Evolutionary conservation across 2,888 invertebrate species (phyloP), one percentile per base, ranked within the genome.

Genomic region (Lycia hirtaria): DNA sequence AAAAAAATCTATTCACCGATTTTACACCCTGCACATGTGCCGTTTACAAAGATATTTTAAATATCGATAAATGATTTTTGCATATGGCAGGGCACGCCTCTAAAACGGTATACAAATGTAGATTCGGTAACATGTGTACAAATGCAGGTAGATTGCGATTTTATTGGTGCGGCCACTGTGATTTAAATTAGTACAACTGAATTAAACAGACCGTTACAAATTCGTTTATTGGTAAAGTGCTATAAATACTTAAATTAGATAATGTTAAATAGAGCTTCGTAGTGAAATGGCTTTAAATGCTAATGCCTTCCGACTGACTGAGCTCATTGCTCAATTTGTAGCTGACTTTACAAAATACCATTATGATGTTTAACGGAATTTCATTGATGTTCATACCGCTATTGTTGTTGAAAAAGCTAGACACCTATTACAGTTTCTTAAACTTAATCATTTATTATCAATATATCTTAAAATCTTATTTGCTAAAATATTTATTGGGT

Each of bases 1-100:
- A 87, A 89, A 86, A n/a, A 84, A 79, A 74, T 72, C 78, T 80
- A 86, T 91, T 89, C 85, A 87, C 78, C 72, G 75, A 89, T 90
- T 86, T 73, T 66, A 76, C 84, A 83, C 79, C 76, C 72, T 72
- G 78, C 81, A 79, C 88, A 85, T 86, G 87, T 81, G 88, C 85
- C 83, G 65, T 63, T 69, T 65, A 82, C 80, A 83, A 87, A 83
- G 77, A 80, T 83, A 80, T 83, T 88, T 86, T 86, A 87, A 89
- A 88, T 79, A 79, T 78, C 81, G 78, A 85, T 87, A 90, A 91
- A 90, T 85, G 88, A 87, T 87, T 91, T 92, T 91, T 89, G 85
- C 91, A 92, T 91, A 90, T 88, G 88, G 81, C 83, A 67, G 65
- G 74, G 74, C 58, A 68, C 65, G 50, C 60, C 62, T 58, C 48